Conservation (phyloP, 2,888 invertebrate species). For the Cheilosia variabilis region DNA sequence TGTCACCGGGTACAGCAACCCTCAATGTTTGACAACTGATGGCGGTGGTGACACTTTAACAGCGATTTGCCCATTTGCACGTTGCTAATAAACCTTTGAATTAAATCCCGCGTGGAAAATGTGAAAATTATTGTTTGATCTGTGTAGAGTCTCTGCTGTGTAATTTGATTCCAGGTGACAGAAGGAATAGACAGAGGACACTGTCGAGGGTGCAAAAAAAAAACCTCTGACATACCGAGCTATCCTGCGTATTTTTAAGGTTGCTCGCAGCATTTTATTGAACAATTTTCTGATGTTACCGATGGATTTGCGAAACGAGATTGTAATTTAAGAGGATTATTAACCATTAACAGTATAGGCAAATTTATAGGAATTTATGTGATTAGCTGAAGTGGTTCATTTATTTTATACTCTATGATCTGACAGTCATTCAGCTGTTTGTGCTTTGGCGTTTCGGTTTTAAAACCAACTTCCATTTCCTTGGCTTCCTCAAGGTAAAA, state of each 20-base stretch:
- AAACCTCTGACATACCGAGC: not conserved
- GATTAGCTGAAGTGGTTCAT: too few species aligned
- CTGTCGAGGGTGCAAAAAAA: slow-evolving; percentile 44
- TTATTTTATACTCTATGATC: too few species aligned
- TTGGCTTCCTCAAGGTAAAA: too few species aligned
- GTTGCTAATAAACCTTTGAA: slow-evolving; percentile 56
- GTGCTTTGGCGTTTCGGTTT: too few species aligned
- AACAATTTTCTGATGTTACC: slow-evolving; percentile 35
- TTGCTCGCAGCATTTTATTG: slow-evolving; percentile 3
- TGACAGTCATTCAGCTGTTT: too few species aligned
- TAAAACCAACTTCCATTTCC: too few species aligned
- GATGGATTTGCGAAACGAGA: slow-evolving; percentile 32
- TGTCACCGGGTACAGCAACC: slow-evolving; percentile 33
- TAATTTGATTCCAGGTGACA: slow-evolving; percentile 74
- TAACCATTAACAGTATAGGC: not conserved
- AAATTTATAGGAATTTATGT: too few species aligned
- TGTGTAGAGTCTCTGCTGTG: slow-evolving; percentile 12
- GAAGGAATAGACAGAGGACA: slow-evolving; percentile 39
- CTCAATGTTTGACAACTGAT: slow-evolving; percentile 64
- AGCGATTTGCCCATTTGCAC: slow-evolving; percentile 63
- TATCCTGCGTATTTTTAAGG: slow-evolving; percentile 9
- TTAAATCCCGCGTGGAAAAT: slow-evolving; percentile 57
- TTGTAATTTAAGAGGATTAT: slow-evolving; percentile 50
- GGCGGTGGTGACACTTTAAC: slow-evolving; percentile 58
- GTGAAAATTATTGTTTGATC: slow-evolving; percentile 41